phyloP scores from a whole-genome alignment of 1,140 invertebrate species.

The Trinorchestia longiramus region DNA sequence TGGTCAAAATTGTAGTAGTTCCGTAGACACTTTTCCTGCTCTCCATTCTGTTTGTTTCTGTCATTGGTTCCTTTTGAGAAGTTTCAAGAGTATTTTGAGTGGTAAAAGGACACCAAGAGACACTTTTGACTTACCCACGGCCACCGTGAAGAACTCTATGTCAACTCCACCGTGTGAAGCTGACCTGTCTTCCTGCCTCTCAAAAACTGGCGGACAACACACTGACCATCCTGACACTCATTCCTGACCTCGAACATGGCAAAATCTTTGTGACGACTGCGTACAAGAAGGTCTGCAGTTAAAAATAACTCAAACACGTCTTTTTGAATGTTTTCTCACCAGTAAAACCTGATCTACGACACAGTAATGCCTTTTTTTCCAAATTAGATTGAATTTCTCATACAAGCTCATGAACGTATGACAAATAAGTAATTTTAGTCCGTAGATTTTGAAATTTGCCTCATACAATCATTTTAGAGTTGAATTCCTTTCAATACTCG shows the following conservation, averaged over 20 bases:
- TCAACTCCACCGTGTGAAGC: not conserved
- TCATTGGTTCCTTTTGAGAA: slow-evolving; percentile 5
- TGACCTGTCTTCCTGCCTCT: not conserved
- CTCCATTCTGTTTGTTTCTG: slow-evolving; percentile 35
- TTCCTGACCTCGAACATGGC: not conserved
- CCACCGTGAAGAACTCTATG: not conserved
- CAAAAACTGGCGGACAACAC: not conserved
- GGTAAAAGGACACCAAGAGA: not conserved
- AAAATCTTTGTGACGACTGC: not conserved
- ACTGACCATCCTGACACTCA: not conserved
- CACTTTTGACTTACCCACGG: not conserved
- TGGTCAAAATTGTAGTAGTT: not conserved
- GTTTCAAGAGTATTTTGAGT: slow-evolving; percentile 5
- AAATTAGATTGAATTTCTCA: not conserved
- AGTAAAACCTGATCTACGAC: not conserved
- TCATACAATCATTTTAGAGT: too few relatives aligned
- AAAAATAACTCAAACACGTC: not conserved
- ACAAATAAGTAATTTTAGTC: not conserved
- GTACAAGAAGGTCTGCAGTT: not conserved
- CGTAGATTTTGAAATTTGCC: too few relatives aligned
- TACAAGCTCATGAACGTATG: not conserved
- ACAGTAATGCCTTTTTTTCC: not conserved
- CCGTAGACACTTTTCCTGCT: not conserved
- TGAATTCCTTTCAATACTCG: too few relatives aligned
- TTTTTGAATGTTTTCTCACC: not conserved